Base-by-base conservation (phyloP, 2,797 vertebrate genomes). In the Notolabrus celidotus region DNA sequence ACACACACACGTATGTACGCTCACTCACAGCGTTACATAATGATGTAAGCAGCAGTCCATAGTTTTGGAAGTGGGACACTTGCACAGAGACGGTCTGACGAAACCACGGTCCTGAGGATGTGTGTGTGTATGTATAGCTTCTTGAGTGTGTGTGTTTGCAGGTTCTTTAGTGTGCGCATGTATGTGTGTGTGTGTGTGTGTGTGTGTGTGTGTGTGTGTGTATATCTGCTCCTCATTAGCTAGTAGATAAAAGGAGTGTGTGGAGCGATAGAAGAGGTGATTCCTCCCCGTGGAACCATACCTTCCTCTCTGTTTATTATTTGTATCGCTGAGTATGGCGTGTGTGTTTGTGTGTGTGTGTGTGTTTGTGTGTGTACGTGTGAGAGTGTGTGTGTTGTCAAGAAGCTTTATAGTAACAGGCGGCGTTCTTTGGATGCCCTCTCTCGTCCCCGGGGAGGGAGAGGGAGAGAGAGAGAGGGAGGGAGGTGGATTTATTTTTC, bases 231-330 rank as follows among this genome's bases (percentile, higher is more conserved):
- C 74, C 86, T 93, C 92, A 94, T 94, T 92, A 94, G 85, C 85
- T 74, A 73, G 80, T 67, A 92, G 91, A 93, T 93, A 92, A 93
- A 93, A 93, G 91, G 81, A 87, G 83, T 80, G 82, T 76, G 75
- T 73, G 70, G 16, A 88, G 80, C 61, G 74, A 89, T 84, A 87
- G 86, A 84, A 87, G 84, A 89, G 90, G 88, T 92, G 89, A 92
- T 90, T 80, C 84, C 86, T 90, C 89, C 90, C 87, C 41, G 72
- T 79, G 87, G 90, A 88, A 67, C 71, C 46, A 23, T 59, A 82
- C 81, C 87, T 85, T 77, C 73, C 77, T 80, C 69, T 73, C 77
- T 71, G 78, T 88, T 77, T 85, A 77, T 84, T 85, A 84, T 86
- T 87, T 81, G 80, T 87, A 79, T 85, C 57, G 19, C 50, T 29